Conservation (phyloP, 2,888 invertebrate genomes). For the Lasioglossum morio region DNA sequence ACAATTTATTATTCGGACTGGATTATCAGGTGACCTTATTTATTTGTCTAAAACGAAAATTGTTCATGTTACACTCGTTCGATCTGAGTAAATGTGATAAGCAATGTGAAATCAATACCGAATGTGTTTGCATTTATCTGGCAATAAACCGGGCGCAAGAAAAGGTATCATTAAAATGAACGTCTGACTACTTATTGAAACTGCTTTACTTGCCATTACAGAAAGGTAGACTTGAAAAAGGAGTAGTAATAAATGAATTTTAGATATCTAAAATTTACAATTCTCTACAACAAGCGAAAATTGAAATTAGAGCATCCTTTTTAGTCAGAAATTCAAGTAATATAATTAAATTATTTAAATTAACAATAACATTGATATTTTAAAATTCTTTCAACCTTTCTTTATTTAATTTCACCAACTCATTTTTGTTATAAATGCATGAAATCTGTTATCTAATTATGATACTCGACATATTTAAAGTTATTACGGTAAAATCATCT, state of each 20-base stretch:
- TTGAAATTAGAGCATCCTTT: no score
- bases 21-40: not conserved
- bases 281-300: no score
- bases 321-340: no score
- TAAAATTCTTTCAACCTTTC: no score
- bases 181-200: not conserved
- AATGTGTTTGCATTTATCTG: not conserved
- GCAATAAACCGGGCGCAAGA: not conserved
- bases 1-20: not conserved
- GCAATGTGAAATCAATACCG: not conserved
- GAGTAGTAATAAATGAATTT: not conserved
- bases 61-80: not conserved
- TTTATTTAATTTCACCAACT: no score
- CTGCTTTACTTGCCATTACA: not conserved
- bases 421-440: no score
- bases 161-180: not conserved
- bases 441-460: not conserved
- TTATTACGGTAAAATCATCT: not conserved
- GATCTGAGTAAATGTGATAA: not conserved
- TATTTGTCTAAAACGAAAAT: not conserved
- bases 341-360: no score
- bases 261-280: not conserved
- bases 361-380: no score
- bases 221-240: not conserved
- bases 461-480: not conserved